Conservation (phyloP, 2,113 vertebrate species). For the Hydropotes inermis region DNA sequence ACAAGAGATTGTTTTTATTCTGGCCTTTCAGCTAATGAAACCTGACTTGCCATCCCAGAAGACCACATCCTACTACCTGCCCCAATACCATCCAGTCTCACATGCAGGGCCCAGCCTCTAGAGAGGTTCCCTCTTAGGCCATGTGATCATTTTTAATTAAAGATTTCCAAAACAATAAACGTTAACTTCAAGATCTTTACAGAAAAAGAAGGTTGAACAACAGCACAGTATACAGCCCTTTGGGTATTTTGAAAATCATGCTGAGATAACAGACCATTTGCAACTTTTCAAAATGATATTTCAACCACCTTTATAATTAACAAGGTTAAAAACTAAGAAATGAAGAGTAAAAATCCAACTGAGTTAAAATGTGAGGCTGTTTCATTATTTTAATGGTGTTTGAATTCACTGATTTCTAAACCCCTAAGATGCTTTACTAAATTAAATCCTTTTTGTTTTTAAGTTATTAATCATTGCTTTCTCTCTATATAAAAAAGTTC, state of each 20-base stretch:
- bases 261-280: background rate
- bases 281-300: conserved; percentile 43
- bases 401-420: conserved; percentile 33
- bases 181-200: background rate
- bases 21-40: background rate
- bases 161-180: conserved; percentile 6
- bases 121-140: background rate
- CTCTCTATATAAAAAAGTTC: background rate
- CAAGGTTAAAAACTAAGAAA: conserved; percentile 31
- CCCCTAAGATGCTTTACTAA: conserved; percentile 41
- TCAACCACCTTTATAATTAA: conserved; percentile 27
- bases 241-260: background rate
- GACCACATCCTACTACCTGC: background rate
- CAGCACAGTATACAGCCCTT: background rate
- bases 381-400: conserved; percentile 58
- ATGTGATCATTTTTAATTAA: background rate
- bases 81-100: background rate
- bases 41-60: background rate
- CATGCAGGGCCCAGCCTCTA: background rate
- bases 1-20: background rate
- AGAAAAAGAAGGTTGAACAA: background rate
- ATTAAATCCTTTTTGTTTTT: conserved; percentile 48
- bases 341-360: background rate
- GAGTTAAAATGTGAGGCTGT: conserved; percentile 8
- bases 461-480: conserved; percentile 12